A percentile compares a stretch with the other conserved stretches of the same genome.
These are phyloP conservation scores for Aramus guarauna DNA, from an alignment of 2,113 vertebrate genomes.

Conservation along the genomic window DNA sequence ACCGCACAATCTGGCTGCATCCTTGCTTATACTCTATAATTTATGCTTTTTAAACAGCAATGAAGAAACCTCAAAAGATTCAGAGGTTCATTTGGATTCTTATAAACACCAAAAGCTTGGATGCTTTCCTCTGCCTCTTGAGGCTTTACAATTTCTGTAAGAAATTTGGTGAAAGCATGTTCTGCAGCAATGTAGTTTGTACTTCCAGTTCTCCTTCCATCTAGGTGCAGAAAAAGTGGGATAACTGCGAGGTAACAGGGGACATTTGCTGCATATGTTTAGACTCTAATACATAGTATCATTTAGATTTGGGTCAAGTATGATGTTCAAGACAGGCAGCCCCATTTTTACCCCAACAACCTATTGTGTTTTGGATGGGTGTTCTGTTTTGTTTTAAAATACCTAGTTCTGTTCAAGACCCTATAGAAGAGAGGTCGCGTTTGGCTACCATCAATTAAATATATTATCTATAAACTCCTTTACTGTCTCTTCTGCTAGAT, in stretches of 20 bases:
- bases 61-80: slow-evolving; percentile 31
- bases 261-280: background rate
- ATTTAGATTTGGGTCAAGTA: background rate
- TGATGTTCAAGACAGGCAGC: background rate
- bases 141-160: background rate
- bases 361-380: background rate
- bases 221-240: background rate
- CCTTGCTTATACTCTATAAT: slow-evolving; percentile 38
- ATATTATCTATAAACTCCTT: background rate
- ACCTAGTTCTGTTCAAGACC: background rate
- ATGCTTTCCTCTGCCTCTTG: background rate
- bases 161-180: background rate
- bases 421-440: background rate
- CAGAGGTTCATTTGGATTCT: slow-evolving; percentile 36
- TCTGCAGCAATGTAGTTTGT: background rate
- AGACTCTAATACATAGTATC: background rate
- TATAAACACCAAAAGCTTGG: slow-evolving; percentile 26
- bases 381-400: background rate
- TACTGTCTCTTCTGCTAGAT: background rate
- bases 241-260: background rate
- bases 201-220: background rate
- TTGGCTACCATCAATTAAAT: background rate
- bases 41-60: slow-evolving; percentile 47
- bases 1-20: slow-evolving; percentile 53
- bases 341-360: background rate